These are phyloP conservation scores for Dasysyrphus tricinctus DNA, from an alignment of 2,888 invertebrate species.

Conservation along the genomic window DNA sequence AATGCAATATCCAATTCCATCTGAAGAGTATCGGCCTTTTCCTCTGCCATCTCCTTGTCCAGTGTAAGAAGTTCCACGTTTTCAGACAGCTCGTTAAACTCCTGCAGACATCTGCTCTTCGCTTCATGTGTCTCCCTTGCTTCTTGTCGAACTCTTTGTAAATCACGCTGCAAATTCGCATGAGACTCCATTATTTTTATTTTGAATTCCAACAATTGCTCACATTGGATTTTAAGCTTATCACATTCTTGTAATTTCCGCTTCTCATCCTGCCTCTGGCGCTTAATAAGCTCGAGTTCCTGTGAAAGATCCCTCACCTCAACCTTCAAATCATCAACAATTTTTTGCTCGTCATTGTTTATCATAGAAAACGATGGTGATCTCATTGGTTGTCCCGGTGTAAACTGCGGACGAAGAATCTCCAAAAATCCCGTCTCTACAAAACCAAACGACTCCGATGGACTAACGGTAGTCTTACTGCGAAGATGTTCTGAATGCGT, in stretches of 20 bases:
- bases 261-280: constrained; percentile 94
- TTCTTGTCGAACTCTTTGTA: constrained; percentile 93
- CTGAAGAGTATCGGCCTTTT: constrained; percentile 92
- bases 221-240: constrained; percentile 93
- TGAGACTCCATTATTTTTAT: constrained; percentile 95
- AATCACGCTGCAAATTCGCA: constrained; percentile 92
- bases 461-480: constrained; percentile 82
- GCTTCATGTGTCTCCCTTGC: constrained; percentile 94
- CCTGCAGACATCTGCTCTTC: constrained; percentile 92
- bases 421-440: constrained; percentile 96
- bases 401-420: constrained; percentile 93
- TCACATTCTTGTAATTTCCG: constrained; percentile 95
- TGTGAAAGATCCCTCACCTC: constrained; percentile 94
- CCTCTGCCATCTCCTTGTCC: constrained; percentile 99
- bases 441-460: constrained; percentile 87
- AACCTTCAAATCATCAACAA: constrained; percentile 87
- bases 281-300: constrained; percentile 94
- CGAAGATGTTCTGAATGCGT: constrained; percentile 74
- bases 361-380: constrained; percentile 84
- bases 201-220: constrained; percentile 97
- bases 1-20: constrained; percentile 93
- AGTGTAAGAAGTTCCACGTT: constrained; percentile 98
- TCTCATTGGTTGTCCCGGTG: constrained; percentile 91
- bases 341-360: constrained; percentile 87
- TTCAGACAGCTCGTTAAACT: constrained; percentile 95